Base-by-base conservation (phyloP, 2,113 vertebrate species). In the Martes martes region DNA sequence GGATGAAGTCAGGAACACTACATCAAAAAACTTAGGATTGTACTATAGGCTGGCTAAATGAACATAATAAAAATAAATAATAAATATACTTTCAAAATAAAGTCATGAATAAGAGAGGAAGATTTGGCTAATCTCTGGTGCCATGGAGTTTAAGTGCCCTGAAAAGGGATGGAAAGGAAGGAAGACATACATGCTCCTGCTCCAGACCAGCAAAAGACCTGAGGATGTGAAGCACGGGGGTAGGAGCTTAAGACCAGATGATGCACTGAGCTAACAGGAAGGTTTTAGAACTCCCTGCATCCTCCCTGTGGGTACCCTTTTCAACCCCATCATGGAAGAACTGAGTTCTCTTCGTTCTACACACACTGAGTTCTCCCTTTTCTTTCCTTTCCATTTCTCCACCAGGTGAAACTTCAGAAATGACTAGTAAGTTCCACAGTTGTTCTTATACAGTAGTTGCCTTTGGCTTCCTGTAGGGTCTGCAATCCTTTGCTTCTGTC, bases 391-490 rank as follows among this genome's bases (percentile, higher is more conserved):
- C 36, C 42, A 23, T 94, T 94, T 86, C 84, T 42, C 39, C 19
- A 63, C 2, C 81, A 97, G 92, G 2, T 76, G 84, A 94, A n/a
- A 42, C 81, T 74, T 95, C 97, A 94, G 92, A 93, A 57, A 71
- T 1, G 6, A 76, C 80, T 55, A 23, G 96, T 98, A 95, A 98
- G 97, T 98, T 47, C 28, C 55, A 47, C 39, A 36, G 21, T 67
- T 89, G 1, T 90, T 93, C 19, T 69, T 71, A 80, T 9, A 31
- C 8, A 11, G 31, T 42, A 42, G 11, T 50, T 82, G 13, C 33
- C 67, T 86, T 55, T 59, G 74, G 21, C 36, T 65, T 71, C 31
- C 24, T 71, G 36, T 2, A 45, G 16, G 16, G 19, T 47, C 59
- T 63, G 33, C 21, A 26, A 39, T 33, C 24, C n/a, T 94, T 74